Evolutionary conservation across 2,797 vertebrate genomes (phyloP).

Genomic region (Sardinella longiceps): DNA sequence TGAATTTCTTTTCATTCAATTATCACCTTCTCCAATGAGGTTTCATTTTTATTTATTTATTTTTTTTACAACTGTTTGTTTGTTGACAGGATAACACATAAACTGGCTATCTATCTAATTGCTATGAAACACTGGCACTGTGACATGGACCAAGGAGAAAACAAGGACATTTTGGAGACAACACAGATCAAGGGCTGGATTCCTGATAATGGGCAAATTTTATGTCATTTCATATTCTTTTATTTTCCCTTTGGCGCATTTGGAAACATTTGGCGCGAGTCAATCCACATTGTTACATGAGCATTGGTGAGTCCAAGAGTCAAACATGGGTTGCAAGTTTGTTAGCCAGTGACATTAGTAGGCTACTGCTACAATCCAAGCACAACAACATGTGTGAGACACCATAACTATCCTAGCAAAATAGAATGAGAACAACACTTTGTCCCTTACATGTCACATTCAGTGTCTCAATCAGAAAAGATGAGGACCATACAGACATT

Average conservation of each 20-base stretch:
- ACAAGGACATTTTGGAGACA: neutral
- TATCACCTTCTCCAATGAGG: neutral
- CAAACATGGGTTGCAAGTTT: no score
- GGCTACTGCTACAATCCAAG: neutral
- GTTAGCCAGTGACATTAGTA: no score
- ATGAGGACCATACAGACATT: neutral
- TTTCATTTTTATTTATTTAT: neutral
- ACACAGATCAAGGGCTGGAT: neutral
- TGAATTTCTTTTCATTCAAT: neutral
- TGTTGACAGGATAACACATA: neutral
- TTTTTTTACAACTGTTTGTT: neutral
- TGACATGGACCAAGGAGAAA: neutral
- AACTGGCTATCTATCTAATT: neutral
- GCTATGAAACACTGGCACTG: neutral
- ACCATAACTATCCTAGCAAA: neutral
- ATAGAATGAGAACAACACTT: neutral
- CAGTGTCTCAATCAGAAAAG: neutral
- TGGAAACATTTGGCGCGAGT: no score
- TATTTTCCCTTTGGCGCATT: neutral
- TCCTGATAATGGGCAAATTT: neutral
- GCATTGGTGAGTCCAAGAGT: no score
- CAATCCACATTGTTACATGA: no score
- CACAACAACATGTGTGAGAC: neutral
- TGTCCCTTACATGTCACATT: no score
- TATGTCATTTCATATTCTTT: no score